A percentile compares a stretch with the other conserved stretches of the same genome.
These are phyloP conservation scores for Listronotus bonariensis DNA, from an alignment of 1,140 invertebrate genomes.

Conservation along the genomic window DNA sequence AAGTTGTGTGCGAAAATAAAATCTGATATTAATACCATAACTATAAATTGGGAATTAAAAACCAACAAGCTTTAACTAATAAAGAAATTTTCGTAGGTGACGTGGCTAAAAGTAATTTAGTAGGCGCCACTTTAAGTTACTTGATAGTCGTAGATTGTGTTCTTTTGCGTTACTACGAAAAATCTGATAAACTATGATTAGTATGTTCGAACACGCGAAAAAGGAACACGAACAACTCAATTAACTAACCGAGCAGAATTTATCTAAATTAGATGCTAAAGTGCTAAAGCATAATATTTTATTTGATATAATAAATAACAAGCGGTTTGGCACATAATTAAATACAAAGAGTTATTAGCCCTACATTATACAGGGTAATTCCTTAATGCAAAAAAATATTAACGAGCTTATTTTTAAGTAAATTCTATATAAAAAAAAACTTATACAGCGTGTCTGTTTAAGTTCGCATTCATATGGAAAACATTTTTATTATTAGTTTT, in stretches of 20 bases:
- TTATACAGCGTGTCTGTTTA: no score
- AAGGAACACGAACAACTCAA: conserved; percentile 13
- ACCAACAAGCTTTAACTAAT: conserved; percentile 13
- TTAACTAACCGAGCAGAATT: neutral
- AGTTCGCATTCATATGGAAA: no score
- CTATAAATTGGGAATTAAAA: no score
- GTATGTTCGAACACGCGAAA: conserved; percentile 29
- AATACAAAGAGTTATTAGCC: neutral
- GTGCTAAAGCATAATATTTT: conserved; percentile 2
- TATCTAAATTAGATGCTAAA: conserved; percentile 20
- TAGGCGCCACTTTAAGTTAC: conserved; percentile 38
- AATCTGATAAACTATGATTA: conserved; percentile 34
- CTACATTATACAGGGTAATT: neutral
- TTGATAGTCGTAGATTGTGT: conserved; percentile 40
- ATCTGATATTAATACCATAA: conserved; percentile 5
- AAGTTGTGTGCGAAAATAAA: no score
- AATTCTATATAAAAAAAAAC: no score
- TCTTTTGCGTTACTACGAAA: conserved; percentile 40
- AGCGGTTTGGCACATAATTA: no score
- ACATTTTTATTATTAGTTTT: no score
- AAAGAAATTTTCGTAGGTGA: conserved; percentile 29
- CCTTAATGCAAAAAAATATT: no score
- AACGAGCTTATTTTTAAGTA: no score
- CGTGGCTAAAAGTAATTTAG: conserved; percentile 33
- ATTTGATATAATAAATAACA: no score